Percentiles rank a stretch among this genome's conserved stretches.
Evolutionary conservation across 1,140 invertebrate species (phyloP).

Genomic region (Orchesella cincta): DNA sequence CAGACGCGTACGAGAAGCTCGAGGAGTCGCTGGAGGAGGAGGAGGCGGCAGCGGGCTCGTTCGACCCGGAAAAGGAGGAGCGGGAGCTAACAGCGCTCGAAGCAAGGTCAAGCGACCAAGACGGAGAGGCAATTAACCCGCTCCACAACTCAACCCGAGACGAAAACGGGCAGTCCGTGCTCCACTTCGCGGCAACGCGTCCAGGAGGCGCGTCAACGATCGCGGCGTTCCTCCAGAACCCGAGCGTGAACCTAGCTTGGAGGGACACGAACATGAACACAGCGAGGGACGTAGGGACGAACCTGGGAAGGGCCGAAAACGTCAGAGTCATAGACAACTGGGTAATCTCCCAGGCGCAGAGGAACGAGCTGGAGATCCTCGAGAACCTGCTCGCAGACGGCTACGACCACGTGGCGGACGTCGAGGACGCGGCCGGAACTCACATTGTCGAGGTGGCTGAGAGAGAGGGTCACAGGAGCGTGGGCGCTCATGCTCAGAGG

Average conservation of each 20-base stretch:
- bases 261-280: conserved; percentile 82
- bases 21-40: conserved; percentile 7
- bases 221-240: conserved; percentile 43
- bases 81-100: conserved; percentile 40
- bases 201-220: conserved; percentile 54
- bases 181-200: conserved; percentile 82
- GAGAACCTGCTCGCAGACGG: conserved; percentile 77
- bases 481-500: conserved; percentile 65
- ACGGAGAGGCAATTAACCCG: conserved; percentile 40
- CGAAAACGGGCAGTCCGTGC: conserved; percentile 81
- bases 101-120: conserved; percentile 41
- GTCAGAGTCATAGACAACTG: conserved; percentile 78
- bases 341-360: conserved; percentile 71
- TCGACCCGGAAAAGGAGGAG: conserved; percentile 28
- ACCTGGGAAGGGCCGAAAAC: conserved; percentile 75
- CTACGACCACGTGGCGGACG: conserved; percentile 82
- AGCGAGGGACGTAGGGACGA: conserved; percentile 78
- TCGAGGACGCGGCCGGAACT: conserved; percentile 65
- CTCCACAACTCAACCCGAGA: conserved; percentile 61
- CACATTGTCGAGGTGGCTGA: conserved; percentile 70
- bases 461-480: conserved; percentile 66
- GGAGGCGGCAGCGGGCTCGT: background rate
- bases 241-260: conserved; percentile 52
- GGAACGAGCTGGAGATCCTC: conserved; percentile 72
- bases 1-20: background rate